Evolutionary conservation across 2,888 invertebrate species (phyloP).

Genomic region (Limulus polyphemus): DNA sequence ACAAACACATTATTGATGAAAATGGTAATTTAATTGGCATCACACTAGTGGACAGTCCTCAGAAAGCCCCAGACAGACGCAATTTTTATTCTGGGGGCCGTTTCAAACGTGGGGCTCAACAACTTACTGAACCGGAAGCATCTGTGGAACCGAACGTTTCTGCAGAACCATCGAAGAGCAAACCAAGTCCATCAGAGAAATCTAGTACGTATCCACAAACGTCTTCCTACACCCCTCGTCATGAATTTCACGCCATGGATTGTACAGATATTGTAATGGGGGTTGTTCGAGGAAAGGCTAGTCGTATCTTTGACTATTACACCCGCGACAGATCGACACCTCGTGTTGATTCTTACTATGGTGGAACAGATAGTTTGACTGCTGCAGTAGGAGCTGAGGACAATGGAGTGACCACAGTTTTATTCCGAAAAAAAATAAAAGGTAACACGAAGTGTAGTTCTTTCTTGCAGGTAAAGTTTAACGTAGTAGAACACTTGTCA

Average conservation of each 20-base stretch:
- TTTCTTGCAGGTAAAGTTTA: too few species aligned
- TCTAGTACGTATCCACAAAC: conserved; percentile 8
- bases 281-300: conserved; percentile 63
- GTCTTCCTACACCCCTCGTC: conserved; percentile 55
- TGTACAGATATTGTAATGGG: conserved; percentile 93
- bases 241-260: conserved; percentile 89
- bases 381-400: conserved; percentile 78
- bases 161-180: conserved; percentile 26
- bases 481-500: too few species aligned
- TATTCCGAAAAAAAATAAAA: conserved; percentile 70
- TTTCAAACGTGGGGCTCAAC: conserved; percentile 31
- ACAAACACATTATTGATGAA: too few species aligned
- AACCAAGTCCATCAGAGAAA: conserved; percentile 22
- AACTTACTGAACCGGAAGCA: conserved; percentile 33
- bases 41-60: too few species aligned
- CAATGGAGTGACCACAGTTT: conserved; percentile 75
- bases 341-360: conserved; percentile 71
- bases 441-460: too few species aligned
- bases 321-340: conserved; percentile 88
- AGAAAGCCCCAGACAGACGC: too few species aligned
- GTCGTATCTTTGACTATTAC: conserved; percentile 82
- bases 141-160: conserved; percentile 2
- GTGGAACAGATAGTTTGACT: conserved; percentile 76
- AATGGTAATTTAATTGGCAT: too few species aligned
- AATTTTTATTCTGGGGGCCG: background rate